Evolutionary conservation across 2,113 vertebrate species (phyloP).

Genomic region (Procavia capensis): DNA sequence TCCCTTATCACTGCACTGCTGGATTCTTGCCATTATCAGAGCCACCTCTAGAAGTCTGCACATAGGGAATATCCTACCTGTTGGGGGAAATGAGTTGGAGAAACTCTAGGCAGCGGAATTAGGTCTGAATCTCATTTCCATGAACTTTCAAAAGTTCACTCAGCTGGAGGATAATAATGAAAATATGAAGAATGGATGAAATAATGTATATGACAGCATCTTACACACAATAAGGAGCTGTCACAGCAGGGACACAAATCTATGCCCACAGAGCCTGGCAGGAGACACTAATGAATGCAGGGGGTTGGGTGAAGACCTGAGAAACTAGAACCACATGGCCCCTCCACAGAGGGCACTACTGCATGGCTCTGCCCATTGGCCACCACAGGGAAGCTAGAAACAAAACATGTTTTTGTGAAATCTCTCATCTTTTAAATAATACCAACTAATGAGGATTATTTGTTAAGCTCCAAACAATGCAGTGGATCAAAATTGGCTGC

Average conservation of each 20-base stretch:
- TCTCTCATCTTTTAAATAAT: not conserved
- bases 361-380: no score
- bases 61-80: not conserved
- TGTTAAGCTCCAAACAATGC: not conserved
- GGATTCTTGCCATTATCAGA: not conserved
- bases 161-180: not conserved
- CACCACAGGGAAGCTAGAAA: not conserved
- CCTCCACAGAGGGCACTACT: no score
- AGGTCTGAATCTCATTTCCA: not conserved
- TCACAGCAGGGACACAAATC: not conserved
- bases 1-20: rapidly evolving
- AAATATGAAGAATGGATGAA: not conserved
- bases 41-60: not conserved
- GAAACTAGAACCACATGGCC: not conserved
- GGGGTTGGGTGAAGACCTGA: not conserved
- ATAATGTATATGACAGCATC: not conserved
- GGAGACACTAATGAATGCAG: not conserved
- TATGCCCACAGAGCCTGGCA: not conserved
- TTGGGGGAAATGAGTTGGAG: not conserved
- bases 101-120: not conserved
- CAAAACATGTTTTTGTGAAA: not conserved
- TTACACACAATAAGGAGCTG: not conserved
- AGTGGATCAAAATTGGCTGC: not conserved
- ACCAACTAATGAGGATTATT: not conserved
- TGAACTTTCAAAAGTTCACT: not conserved